Base-by-base conservation (phyloP, 2,113 vertebrate genomes). In the Petromus typicus region DNA sequence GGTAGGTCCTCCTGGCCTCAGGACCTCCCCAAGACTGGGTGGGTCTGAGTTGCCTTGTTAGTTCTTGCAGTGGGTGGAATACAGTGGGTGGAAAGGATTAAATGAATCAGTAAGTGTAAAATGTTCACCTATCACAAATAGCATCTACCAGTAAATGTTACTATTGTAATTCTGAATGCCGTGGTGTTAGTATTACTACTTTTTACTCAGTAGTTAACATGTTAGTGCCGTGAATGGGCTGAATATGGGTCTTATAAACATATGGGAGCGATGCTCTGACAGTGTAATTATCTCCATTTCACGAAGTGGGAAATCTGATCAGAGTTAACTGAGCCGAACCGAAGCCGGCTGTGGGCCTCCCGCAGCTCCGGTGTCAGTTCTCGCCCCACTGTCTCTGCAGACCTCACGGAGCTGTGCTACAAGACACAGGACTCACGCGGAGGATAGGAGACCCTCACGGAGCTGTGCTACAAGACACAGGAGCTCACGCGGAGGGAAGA, bases 1-100 rank as follows among this genome's bases (percentile, higher is more conserved):
- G 40, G 71, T 89, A 75, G 92, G 92, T 16, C 9, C 43, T 63
- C 88, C 67, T 84, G 79, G 45, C 51, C 56, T 69, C 43, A 94
- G 86, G 22, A 86, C 23, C 59, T 76, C 5, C 71, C 27, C 79
- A 16, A 12, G 75, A 37, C 61, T 71, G 34, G 57, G 64, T 67
- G 85, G 64, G 45, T 92, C 76, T 37, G 56, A 84, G 81, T 43
- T 90, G 64, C 4, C n/a, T 51, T 76, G n/a, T 81, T 37, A 80
- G 40, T 51, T 92, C 94, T 81, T 80, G 37, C 12, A 76, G 57
- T 69, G 4, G 27, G 10, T 59, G 43, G 32, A n/a, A 7, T 82
- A 27, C 75, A n/a, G n/a, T n/a, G n/a, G n/a, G n/a, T n/a, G n/a
- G 22, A 82, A 32, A 95, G 30, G 37, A 59, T 84, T 64, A 89